phyloP scores from a whole-genome alignment of 1,140 invertebrate species.

The Carcinoscorpius rotundicauda region DNA sequence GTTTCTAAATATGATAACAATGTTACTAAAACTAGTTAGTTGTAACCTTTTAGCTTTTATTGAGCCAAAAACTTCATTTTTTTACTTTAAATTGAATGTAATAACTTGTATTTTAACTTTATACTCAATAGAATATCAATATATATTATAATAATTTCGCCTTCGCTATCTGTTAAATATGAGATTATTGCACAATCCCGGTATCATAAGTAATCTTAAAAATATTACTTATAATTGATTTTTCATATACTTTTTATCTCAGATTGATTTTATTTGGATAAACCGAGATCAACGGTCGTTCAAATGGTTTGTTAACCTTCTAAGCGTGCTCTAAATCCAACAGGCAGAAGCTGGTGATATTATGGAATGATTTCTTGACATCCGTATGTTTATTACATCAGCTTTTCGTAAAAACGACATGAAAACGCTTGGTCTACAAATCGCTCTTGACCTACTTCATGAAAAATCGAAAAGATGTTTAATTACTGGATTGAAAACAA shows the following conservation, averaged over 20 bases:
- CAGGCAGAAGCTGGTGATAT: conserved; percentile 73
- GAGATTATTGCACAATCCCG: no score
- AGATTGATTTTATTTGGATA: conserved; percentile 98
- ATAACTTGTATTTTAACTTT: no score
- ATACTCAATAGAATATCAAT: no score
- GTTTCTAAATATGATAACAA: no score
- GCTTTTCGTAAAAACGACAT: conserved; percentile 82
- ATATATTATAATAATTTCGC: no score
- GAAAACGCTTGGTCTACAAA: conserved; percentile 83
- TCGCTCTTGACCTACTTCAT: conserved; percentile 80
- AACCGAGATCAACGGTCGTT: conserved; percentile 92
- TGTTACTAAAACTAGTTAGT: no score
- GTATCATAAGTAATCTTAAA: no score
- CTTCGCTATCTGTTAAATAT: no score
- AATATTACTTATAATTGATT: no score
- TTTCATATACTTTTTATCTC: conserved; percentile 10
- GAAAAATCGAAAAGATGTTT: conserved; percentile 87
- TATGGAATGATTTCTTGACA: conserved; percentile 80
- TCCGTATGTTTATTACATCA: conserved; percentile 97
- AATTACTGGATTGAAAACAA: conserved; percentile 83
- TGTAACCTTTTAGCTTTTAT: no score
- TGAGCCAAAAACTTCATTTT: no score
- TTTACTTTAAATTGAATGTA: no score
- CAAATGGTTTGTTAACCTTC: conserved; percentile 92
- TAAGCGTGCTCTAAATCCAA: conserved; percentile 86